A percentile compares a stretch with the other conserved stretches of the same genome.
These are phyloP conservation scores for Halictus quadricinctus DNA, from an alignment of 2,888 invertebrate genomes.

Conservation along the genomic window DNA sequence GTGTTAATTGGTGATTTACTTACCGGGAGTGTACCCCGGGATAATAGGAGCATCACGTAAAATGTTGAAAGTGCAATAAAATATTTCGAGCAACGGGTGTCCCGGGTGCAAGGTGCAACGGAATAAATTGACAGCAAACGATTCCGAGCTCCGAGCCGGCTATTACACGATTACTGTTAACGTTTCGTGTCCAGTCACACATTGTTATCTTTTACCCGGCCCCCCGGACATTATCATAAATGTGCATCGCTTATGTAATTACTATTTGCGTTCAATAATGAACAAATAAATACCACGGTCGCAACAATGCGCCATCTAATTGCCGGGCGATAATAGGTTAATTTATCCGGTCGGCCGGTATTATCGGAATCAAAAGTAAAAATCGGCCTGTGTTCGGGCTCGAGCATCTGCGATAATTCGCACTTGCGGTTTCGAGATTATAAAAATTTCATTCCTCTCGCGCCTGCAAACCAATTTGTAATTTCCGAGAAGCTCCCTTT, in stretches of 20 bases:
- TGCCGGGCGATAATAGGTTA: background rate
- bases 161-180: slow-evolving; percentile 26
- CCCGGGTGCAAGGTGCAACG: background rate
- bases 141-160: background rate
- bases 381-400: background rate
- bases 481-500: background rate
- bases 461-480: background rate
- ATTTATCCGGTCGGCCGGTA: background rate
- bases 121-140: slow-evolving; percentile 15
- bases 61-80: background rate
- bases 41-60: background rate
- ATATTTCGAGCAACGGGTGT: background rate
- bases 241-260: slow-evolving; percentile 11
- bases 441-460: background rate
- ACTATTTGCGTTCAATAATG: slow-evolving; percentile 4
- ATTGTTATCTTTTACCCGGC: slow-evolving; percentile 21
- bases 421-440: background rate
- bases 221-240: slow-evolving; percentile 6
- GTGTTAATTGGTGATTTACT: slow-evolving; percentile 4
- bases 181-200: slow-evolving; percentile 19
- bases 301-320: background rate
- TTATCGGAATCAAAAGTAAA: background rate
- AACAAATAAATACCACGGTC: slow-evolving; percentile 18
- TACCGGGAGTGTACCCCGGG: background rate
- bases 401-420: background rate